phyloP scores from a whole-genome alignment of 2,888 invertebrate species.

The Platycnemis pennipes region DNA sequence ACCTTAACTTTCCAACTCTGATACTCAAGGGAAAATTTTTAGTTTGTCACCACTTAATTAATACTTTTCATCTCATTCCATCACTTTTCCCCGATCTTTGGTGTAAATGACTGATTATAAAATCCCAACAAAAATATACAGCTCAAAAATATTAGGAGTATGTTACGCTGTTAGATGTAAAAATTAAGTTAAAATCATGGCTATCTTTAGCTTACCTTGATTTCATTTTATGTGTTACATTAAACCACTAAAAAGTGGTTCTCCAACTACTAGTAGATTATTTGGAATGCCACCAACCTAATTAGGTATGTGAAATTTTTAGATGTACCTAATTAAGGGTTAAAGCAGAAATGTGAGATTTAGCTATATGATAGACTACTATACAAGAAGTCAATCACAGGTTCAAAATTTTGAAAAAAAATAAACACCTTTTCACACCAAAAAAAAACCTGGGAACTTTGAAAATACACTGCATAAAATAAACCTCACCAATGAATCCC shows the following conservation, averaged over 20 bases:
- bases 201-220: conserved; percentile 12
- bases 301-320: conserved; percentile 28
- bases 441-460: not conserved
- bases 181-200: not conserved
- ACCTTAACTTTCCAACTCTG: too few relatives aligned
- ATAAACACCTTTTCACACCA: not conserved
- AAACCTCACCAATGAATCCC: not conserved
- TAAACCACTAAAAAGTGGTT: conserved; percentile 13
- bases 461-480: not conserved
- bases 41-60: not conserved
- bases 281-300: conserved; percentile 25
- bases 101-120: not conserved
- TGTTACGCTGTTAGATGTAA: not conserved
- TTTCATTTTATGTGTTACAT: conserved; percentile 17
- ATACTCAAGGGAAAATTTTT: too few relatives aligned
- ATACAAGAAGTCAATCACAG: not conserved
- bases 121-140: not conserved
- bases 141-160: not conserved
- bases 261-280: conserved; percentile 12
- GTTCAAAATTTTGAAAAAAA: not conserved
- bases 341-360: conserved; percentile 18
- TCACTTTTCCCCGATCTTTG: not conserved
- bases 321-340: conserved; percentile 36
- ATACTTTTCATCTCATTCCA: too few relatives aligned
- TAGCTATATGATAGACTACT: not conserved